Base-by-base conservation (phyloP, 2,888 invertebrate genomes). In the Charanyca ferruginea region DNA sequence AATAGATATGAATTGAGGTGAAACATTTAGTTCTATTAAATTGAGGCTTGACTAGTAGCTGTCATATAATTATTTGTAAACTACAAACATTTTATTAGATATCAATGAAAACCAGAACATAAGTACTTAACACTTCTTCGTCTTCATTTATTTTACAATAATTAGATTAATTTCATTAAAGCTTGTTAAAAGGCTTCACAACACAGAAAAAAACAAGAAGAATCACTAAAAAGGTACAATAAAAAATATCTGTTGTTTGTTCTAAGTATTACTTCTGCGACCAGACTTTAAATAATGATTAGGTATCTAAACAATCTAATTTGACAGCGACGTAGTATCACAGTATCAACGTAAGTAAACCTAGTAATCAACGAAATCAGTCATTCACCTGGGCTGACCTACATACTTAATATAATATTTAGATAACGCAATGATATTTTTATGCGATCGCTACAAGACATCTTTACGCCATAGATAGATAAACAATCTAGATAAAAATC, bases 341-440 rank as follows among this genome's bases (percentile, higher is more conserved):
- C 11, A 22, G 44, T 45, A 52, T 52, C 53, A 49, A 2, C 16
- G 22, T n/a, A 18, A 22, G n/a, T 70, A 48, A 70, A 69, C 35
- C 54, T 52, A 25, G 38, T 53, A 45, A 45, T 47, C 23, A 41
- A 28, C 7, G 1, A 48, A 45, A 73, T 73, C 76, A 54, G 77
- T 28, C 73, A 73, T 73, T 73, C 71, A 73, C 73, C 51, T 22
- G 41, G 13, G 13, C 25, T 76, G 71, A 49, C 77, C 71, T 45
- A 70, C 57, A 53, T 63, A 44, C 4, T 55, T 52, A 74, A 58
- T 47, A 23, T 32, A n/a, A 7, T 59, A n/a, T 8, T 6, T 51
- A 59, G 53, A 67, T 67, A 67, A 61, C 28, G 18, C 20, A 38
- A 13, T 13, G 16, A 32, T n/a, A 72, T 32, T 53, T 47, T 52